Evolutionary conservation across 2,113 vertebrate species (phyloP).

Genomic region (Ceyx margarethae): DNA sequence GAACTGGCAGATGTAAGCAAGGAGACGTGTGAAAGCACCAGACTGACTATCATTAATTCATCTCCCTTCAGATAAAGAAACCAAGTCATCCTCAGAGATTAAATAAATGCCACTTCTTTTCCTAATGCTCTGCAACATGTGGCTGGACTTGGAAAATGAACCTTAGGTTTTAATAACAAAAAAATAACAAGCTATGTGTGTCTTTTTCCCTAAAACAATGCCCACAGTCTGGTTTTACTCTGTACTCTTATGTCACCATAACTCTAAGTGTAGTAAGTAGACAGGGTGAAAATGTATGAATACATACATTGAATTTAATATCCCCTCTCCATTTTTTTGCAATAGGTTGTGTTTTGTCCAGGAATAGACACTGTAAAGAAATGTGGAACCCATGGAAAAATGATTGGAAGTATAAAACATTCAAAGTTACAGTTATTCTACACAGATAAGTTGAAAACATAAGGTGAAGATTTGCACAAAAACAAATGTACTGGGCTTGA

Average conservation of each 20-base stretch:
- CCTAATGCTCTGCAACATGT: not conserved
- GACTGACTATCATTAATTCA: not conserved
- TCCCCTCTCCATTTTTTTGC: not conserved
- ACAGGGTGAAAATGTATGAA: not conserved
- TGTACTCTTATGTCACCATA: not conserved
- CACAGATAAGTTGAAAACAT: not conserved
- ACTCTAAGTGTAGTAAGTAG: not conserved
- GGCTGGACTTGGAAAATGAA: conserved; percentile 10
- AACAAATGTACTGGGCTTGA: not conserved
- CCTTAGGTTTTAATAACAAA: not conserved
- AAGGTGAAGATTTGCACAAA: not conserved
- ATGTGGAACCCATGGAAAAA: not conserved
- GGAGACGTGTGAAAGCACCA: not conserved
- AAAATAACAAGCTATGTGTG: not conserved
- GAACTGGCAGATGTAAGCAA: not conserved
- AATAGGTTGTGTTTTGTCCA: not conserved
- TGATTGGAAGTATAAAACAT: not conserved
- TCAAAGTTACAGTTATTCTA: not conserved
- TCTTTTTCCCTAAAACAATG: not conserved
- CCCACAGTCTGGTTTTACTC: not conserved
- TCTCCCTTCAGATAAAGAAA: not conserved
- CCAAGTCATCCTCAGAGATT: not conserved
- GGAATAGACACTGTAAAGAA: not conserved
- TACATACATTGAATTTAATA: not conserved
- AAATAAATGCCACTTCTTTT: not conserved